A percentile compares a stretch with the other conserved stretches of the same genome.
These are phyloP conservation scores for Julus scanicus DNA, from an alignment of 2,888 invertebrate species.

Conservation along the genomic window DNA sequence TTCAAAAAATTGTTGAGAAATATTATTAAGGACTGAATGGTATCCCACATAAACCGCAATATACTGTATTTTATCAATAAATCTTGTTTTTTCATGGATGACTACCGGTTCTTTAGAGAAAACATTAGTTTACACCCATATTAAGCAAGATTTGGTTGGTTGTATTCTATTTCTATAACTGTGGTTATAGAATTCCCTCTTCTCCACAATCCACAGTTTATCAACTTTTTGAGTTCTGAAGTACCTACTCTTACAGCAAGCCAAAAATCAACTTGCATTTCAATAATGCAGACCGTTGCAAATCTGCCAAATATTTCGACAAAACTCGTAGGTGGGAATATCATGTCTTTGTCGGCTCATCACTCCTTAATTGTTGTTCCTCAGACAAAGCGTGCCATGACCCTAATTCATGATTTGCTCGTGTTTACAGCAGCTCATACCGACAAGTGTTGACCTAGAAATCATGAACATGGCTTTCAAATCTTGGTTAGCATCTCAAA, in stretches of 20 bases:
- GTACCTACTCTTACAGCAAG: not conserved
- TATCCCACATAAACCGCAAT: no score
- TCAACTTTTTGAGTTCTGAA: no score
- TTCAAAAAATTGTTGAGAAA: no score
- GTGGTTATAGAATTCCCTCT: no score
- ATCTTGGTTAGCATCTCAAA: not conserved
- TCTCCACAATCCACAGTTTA: no score
- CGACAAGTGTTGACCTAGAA: not conserved
- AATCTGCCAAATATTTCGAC: not conserved
- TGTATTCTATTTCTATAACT: no score
- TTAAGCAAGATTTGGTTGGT: no score
- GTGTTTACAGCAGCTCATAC: not conserved
- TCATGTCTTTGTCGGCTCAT: not conserved
- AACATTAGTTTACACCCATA: no score
- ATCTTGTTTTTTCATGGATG: no score
- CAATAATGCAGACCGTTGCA: not conserved
- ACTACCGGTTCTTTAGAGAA: no score
- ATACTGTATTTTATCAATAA: no score
- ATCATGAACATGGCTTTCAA: not conserved
- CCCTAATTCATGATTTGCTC: not conserved
- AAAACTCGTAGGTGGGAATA: not conserved
- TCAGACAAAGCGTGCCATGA: not conserved
- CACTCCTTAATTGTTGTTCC: not conserved
- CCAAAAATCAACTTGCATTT: not conserved
- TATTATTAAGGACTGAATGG: no score